Conservation (phyloP, 2,888 invertebrate genomes). For the Helleia helle region DNA sequence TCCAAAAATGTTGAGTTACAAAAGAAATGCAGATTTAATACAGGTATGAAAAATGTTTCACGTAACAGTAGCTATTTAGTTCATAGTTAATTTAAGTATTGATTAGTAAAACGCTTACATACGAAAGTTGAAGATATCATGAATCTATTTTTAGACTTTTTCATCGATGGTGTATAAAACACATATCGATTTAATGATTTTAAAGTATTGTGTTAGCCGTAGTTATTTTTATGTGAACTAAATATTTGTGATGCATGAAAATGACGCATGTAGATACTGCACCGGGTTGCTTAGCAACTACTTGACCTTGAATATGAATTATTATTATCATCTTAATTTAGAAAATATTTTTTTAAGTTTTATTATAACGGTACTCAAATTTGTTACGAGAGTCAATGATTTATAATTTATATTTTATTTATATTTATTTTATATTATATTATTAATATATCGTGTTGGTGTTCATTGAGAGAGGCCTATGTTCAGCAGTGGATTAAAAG, state of each 20-base stretch:
- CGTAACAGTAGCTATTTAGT: slow-evolving; percentile 18
- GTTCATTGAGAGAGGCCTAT: too few relatives aligned
- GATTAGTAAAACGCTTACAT: slow-evolving; percentile 32
- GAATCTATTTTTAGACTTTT: slow-evolving; percentile 6
- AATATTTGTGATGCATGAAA: slow-evolving; percentile 34
- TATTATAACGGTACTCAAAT: too few relatives aligned
- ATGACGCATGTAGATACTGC: slow-evolving; percentile 45
- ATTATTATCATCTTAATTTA: too few relatives aligned
- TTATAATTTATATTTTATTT: background rate
- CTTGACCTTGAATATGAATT: slow-evolving; percentile 22
- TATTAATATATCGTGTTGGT: too few relatives aligned
- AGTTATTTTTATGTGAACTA: slow-evolving; percentile 3
- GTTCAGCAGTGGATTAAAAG: too few relatives aligned
- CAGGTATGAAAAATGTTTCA: slow-evolving; percentile 29
- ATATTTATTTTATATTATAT: too few relatives aligned
- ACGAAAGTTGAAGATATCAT: slow-evolving; percentile 8
- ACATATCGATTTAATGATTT: background rate
- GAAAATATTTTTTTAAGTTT: slow-evolving; percentile 7
- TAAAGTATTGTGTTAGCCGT: slow-evolving; percentile 1
- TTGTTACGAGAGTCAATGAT: too few relatives aligned
- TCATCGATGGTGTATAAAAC: background rate
- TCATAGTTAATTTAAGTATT: slow-evolving; percentile 30
- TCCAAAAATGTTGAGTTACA: slow-evolving; percentile 15
- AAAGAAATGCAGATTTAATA: slow-evolving; percentile 26
- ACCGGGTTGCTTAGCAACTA: slow-evolving; percentile 55